phyloP scores from a whole-genome alignment of 2,797 vertebrate genomes.

The Alfaro cultratus region DNA sequence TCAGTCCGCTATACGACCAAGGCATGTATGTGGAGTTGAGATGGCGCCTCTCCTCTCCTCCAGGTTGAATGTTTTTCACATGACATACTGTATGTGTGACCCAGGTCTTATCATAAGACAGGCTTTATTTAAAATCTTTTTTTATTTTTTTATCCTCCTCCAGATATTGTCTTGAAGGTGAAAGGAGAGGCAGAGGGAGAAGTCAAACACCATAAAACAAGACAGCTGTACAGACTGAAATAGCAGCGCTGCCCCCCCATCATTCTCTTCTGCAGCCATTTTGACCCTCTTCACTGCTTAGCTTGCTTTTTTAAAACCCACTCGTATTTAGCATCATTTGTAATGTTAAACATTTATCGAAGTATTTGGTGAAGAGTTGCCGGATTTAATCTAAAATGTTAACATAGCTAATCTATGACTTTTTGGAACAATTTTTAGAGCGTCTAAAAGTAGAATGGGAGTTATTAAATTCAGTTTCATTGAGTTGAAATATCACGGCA shows the following conservation, averaged over 20 bases:
- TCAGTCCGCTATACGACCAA: constrained; percentile 56
- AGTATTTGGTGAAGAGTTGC: background rate
- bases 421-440: background rate
- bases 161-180: constrained; percentile 47
- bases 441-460: background rate
- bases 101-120: background rate
- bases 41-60: constrained; percentile 26
- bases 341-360: background rate
- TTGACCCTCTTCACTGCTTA: constrained; percentile 46
- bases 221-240: constrained; percentile 80
- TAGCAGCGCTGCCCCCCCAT: constrained; percentile 54
- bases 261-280: constrained; percentile 67
- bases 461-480: background rate
- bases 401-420: background rate
- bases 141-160: background rate
- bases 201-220: constrained; percentile 69
- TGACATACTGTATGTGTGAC: background rate
- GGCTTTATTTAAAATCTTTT: background rate
- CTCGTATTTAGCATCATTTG: background rate
- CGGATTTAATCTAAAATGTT: background rate
- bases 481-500: background rate
- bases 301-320: background rate
- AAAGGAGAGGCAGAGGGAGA: constrained; percentile 45
- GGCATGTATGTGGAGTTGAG: constrained; percentile 55
- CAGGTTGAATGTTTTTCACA: constrained; percentile 1